Evolutionary conservation across 2,888 invertebrate species (phyloP).

Genomic region (Polyommatus iphigenia): DNA sequence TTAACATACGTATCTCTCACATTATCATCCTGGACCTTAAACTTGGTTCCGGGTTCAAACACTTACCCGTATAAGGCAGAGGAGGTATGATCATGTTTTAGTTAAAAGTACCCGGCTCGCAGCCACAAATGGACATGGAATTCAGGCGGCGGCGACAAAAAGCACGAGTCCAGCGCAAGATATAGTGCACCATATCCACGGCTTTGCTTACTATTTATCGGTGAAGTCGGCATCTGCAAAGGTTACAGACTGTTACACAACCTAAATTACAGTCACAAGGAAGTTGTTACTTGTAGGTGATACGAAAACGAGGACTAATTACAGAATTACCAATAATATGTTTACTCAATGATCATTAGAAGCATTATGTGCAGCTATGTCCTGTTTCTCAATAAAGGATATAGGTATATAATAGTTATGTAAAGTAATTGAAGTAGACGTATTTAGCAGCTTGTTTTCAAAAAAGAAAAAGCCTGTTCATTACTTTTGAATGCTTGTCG

Average conservation of each 20-base stretch:
- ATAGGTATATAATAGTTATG: not conserved
- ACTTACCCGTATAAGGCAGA: slow-evolving; percentile 20
- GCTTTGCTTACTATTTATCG: slow-evolving; percentile 19
- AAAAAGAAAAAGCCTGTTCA: not conserved
- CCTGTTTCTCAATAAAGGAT: not conserved
- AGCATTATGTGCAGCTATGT: not conserved
- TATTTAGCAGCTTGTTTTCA: not conserved
- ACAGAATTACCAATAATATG: slow-evolving; percentile 1
- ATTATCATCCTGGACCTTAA: slow-evolving; percentile 18
- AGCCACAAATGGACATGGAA: slow-evolving; percentile 44
- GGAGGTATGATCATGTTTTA: slow-evolving; percentile 44
- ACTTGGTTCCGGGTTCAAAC: slow-evolving; percentile 37
- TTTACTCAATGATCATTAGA: not conserved
- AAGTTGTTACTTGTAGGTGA: slow-evolving; percentile 1
- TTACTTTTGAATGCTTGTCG: not conserved
- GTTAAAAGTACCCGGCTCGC: slow-evolving; percentile 43
- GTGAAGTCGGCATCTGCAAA: slow-evolving; percentile 27
- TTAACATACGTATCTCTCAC: not conserved
- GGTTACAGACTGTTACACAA: slow-evolving; percentile 17
- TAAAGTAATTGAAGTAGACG: not conserved
- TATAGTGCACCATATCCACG: slow-evolving; percentile 1
- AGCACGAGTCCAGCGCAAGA: slow-evolving; percentile 34
- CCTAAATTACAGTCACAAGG: slow-evolving; percentile 13
- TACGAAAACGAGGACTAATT: not conserved
- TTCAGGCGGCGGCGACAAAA: slow-evolving; percentile 42